These are phyloP conservation scores for Meloidogyne exigua DNA, from an alignment of 1,140 invertebrate genomes.

Conservation along the genomic window DNA sequence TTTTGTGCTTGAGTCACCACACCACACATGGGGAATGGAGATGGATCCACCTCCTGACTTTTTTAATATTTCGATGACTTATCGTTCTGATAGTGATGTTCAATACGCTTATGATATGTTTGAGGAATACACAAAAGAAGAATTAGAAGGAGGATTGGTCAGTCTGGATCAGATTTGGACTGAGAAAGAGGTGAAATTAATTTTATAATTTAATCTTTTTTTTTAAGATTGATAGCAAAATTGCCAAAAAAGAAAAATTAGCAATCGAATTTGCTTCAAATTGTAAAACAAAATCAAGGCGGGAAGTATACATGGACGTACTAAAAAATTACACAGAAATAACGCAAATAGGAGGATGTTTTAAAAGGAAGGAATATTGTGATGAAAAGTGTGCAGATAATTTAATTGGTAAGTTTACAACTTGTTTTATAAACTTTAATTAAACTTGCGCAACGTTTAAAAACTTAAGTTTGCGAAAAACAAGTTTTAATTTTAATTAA, in stretches of 20 bases:
- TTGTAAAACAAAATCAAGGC: conserved; percentile 1
- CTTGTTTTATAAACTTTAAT: no score
- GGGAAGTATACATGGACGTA: not conserved
- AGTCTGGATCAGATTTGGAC: not conserved
- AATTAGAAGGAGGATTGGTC: not conserved
- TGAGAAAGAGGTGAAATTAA: not conserved
- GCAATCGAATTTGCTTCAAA: conserved; percentile 21
- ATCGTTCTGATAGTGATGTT: conserved; percentile 14
- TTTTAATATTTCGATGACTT: conserved; percentile 20
- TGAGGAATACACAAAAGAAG: not conserved
- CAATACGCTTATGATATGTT: conserved; percentile 7
- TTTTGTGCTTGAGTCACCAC: conserved; percentile 5
- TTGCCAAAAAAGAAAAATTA: conserved; percentile 4
- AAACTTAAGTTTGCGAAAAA: not conserved
- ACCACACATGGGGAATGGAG: not conserved
- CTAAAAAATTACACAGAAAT: conserved; percentile 13
- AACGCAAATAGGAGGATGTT: conserved; percentile 20
- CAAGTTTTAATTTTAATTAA: no score
- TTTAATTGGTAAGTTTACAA: conserved; percentile 1
- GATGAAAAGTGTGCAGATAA: conserved; percentile 17
- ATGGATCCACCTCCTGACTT: not conserved
- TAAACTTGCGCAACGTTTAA: no score
- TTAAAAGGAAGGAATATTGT: not conserved
- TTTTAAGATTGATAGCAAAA: conserved; percentile 9
- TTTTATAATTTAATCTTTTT: not conserved